Evolutionary conservation across 2,888 invertebrate genomes (phyloP).

Genomic region (Nudaria mundana): DNA sequence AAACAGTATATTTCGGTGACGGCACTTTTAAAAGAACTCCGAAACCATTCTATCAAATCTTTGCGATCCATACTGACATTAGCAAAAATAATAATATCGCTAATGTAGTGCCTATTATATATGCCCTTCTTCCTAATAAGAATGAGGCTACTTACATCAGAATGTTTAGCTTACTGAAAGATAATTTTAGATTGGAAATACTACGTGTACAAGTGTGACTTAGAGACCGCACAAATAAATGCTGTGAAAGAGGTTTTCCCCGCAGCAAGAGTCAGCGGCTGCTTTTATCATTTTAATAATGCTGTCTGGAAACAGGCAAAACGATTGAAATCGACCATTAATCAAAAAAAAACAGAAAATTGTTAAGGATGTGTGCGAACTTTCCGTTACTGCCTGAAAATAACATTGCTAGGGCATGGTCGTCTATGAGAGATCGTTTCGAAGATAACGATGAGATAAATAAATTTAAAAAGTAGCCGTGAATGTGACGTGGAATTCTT

Average conservation of each 20-base stretch:
- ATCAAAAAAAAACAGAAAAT: neutral
- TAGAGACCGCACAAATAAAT: slow-evolving; percentile 5
- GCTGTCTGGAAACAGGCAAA: slow-evolving; percentile 7
- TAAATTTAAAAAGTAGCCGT: neutral
- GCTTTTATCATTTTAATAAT: slow-evolving; percentile 7
- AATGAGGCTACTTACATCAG: slow-evolving; percentile 9
- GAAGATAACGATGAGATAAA: neutral
- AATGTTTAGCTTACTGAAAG: slow-evolving; percentile 7
- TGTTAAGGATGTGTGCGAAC: neutral
- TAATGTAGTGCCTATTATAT: slow-evolving; percentile 10
- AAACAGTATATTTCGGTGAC: slow-evolving; percentile 7
- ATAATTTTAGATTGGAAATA: slow-evolving; percentile 7
- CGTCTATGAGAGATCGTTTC: neutral
- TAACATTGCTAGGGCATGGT: neutral
- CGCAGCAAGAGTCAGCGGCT: slow-evolving; percentile 4
- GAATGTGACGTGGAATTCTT: neutral
- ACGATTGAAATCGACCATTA: neutral
- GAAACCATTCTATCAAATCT: slow-evolving; percentile 10
- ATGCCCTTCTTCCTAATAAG: too few relatives aligned
- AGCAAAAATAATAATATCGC: slow-evolving; percentile 7
- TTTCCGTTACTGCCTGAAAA: slow-evolving; percentile 1
- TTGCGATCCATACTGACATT: slow-evolving; percentile 7
- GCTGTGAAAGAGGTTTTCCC: slow-evolving; percentile 8
- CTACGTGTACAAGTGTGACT: slow-evolving; percentile 9
- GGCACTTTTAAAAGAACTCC: slow-evolving; percentile 10